These are phyloP conservation scores for Sipha maydis DNA, from an alignment of 2,888 invertebrate genomes.

Conservation along the genomic window DNA sequence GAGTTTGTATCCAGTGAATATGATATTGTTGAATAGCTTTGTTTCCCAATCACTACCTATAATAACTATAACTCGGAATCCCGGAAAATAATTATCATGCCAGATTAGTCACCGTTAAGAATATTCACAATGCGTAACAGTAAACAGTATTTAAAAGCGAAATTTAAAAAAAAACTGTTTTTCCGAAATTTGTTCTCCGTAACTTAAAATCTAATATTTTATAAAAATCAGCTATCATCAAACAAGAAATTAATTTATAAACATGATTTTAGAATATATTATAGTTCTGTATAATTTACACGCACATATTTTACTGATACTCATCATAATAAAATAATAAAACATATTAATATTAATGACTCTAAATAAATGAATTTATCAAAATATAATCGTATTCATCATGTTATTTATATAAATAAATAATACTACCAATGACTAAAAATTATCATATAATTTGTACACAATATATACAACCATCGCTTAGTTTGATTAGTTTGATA, in stretches of 20 bases:
- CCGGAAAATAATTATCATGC: constrained; percentile 25
- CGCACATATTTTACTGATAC: no score
- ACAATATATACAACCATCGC: no score
- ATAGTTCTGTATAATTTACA: no score
- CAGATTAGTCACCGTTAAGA: constrained; percentile 4
- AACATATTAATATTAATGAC: no score
- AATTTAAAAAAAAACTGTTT: neutral
- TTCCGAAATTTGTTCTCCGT: neutral
- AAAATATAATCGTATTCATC: no score
- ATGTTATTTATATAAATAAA: no score
- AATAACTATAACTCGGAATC: constrained; percentile 3
- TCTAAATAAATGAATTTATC: no score
- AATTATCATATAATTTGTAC: no score
- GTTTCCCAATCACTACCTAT: constrained; percentile 9
- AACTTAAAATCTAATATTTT: neutral
- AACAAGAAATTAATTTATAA: neutral
- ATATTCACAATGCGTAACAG: constrained; percentile 2
- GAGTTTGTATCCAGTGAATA: neutral
- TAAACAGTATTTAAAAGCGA: neutral
- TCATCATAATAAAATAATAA: no score
- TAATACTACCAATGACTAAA: no score
- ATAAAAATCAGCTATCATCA: neutral
- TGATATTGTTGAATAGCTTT: neutral
- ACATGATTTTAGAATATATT: no score
- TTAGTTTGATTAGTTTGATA: no score